Conservation (phyloP, 1,140 invertebrate species). For the Scaptomyza hsui region DNA sequence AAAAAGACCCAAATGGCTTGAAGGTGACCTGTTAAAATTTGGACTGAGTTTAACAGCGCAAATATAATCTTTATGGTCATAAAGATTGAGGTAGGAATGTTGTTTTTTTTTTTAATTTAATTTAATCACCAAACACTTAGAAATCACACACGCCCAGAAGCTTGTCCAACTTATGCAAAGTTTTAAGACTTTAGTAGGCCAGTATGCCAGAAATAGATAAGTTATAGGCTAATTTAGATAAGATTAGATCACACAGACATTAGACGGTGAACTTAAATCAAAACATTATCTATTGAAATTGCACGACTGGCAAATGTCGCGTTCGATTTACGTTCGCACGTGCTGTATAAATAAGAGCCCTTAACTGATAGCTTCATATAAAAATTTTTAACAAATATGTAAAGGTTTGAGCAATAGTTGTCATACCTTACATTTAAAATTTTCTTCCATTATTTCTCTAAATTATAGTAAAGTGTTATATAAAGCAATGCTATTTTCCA, state of each 20-base stretch:
- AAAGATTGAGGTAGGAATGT: constrained; percentile 28
- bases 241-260: constrained; percentile 12
- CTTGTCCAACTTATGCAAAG: no score
- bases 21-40: background rate
- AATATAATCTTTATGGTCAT: background rate
- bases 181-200: background rate
- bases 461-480: background rate
- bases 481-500: background rate
- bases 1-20: background rate
- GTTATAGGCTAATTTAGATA: constrained; percentile 18
- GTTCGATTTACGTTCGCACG: constrained; percentile 17
- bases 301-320: constrained; percentile 20
- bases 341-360: constrained; percentile 8
- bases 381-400: background rate
- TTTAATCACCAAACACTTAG: background rate
- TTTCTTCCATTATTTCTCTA: background rate
- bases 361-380: constrained; percentile 3
- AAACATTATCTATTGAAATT: constrained; percentile 24
- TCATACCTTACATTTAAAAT: background rate
- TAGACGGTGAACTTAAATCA: background rate
- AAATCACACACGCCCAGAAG: background rate
- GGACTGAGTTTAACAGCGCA: background rate
- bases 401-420: background rate
- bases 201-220: constrained; percentile 6
- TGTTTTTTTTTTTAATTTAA: background rate